These are phyloP conservation scores for Sericinus montela DNA, from an alignment of 2,888 invertebrate genomes.

Conservation along the genomic window DNA sequence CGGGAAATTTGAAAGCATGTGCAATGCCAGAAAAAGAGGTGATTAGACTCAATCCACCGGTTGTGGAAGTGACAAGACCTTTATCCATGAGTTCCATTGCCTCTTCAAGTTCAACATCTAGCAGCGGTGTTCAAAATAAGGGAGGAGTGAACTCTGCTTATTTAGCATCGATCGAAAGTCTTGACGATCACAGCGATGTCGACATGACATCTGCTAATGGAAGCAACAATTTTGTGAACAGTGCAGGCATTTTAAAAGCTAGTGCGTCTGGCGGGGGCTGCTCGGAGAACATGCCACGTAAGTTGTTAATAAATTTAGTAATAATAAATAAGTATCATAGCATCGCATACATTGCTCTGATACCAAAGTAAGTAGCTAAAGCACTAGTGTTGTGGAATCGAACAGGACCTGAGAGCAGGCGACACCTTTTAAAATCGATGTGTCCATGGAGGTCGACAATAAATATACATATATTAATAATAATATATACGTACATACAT, in stretches of 20 bases:
- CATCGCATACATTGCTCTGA: too few relatives aligned
- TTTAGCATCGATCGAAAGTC: slow-evolving; percentile 91
- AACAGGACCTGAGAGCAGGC: too few relatives aligned
- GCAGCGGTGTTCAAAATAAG: slow-evolving; percentile 81
- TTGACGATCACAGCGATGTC: slow-evolving; percentile 89
- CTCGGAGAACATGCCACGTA: slow-evolving; percentile 52
- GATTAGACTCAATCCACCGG: slow-evolving; percentile 73
- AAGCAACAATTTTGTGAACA: slow-evolving; percentile 66
- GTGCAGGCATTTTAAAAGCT: slow-evolving; percentile 52
- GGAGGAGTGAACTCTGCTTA: slow-evolving; percentile 86
- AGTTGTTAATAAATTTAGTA: slow-evolving; percentile 32
- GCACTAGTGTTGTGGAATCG: too few relatives aligned
- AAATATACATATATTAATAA: too few relatives aligned
- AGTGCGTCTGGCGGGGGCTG: slow-evolving; percentile 56
- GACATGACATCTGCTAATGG: slow-evolving; percentile 77
- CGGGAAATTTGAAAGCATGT: slow-evolving; percentile 60
- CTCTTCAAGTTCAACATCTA: slow-evolving; percentile 83
- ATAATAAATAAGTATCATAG: neutral
- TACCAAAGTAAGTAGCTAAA: too few relatives aligned
- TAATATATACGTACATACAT: too few relatives aligned
- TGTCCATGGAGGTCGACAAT: too few relatives aligned
- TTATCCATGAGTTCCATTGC: slow-evolving; percentile 88
- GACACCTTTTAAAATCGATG: too few relatives aligned
- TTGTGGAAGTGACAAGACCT: slow-evolving; percentile 81
- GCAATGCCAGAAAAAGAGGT: slow-evolving; percentile 59